These are phyloP conservation scores for Nasonia giraulti DNA, from an alignment of 1,140 invertebrate species.

Conservation along the genomic window DNA sequence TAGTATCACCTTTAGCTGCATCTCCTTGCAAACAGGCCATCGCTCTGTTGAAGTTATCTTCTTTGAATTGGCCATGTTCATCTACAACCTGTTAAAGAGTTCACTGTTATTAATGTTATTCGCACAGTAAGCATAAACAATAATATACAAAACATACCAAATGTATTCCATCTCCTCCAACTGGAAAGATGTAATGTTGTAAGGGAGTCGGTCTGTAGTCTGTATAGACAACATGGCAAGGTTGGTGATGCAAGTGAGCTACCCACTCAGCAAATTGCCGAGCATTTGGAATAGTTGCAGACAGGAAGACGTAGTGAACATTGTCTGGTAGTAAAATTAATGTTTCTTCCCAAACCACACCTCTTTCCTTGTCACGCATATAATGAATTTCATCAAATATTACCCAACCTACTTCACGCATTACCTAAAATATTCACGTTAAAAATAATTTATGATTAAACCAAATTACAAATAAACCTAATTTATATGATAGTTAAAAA, in stretches of 20 bases:
- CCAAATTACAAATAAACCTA: background rate
- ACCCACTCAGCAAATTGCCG: slow-evolving; percentile 99
- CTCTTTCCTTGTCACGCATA: slow-evolving; percentile 99
- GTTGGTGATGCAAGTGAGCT: slow-evolving; percentile 95
- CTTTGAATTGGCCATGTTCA: slow-evolving; percentile 89
- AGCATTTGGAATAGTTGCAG: slow-evolving; percentile 99
- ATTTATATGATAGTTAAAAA: background rate
- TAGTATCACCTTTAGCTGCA: slow-evolving; percentile 83
- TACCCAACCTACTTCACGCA: slow-evolving; percentile 99
- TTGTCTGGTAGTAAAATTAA: slow-evolving; percentile 98
- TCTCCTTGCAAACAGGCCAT: slow-evolving; percentile 92
- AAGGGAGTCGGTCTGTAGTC: slow-evolving; percentile 98
- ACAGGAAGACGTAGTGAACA: slow-evolving; percentile 98
- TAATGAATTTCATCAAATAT: slow-evolving; percentile 99
- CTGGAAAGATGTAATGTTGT: slow-evolving; percentile 98
- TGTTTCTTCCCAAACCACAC: slow-evolving; percentile 99
- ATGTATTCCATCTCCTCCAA: slow-evolving; percentile 95
- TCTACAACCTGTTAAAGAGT: slow-evolving; percentile 66
- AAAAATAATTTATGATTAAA: background rate
- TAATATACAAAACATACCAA: slow-evolving; percentile 75
- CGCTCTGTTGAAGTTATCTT: slow-evolving; percentile 97
- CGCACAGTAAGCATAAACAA: background rate
- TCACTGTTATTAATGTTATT: background rate
- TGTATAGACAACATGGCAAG: slow-evolving; percentile 99
- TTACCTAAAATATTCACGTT: slow-evolving; percentile 75